phyloP scores from a whole-genome alignment of 2,797 vertebrate species.

The Lagorchestes hirsutus region DNA sequence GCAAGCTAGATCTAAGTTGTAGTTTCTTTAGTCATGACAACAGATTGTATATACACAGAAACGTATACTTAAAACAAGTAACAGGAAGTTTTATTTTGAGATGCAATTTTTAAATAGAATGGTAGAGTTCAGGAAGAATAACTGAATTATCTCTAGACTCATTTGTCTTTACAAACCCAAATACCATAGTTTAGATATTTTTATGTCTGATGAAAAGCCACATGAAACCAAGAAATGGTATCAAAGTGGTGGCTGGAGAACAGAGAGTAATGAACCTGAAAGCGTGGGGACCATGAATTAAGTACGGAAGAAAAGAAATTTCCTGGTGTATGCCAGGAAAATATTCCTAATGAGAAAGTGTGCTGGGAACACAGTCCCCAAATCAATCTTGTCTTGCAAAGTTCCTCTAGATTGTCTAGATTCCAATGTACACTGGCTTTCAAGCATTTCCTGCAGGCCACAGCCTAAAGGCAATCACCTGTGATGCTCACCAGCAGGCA shows the following conservation, averaged over 20 bases:
- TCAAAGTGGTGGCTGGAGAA: not conserved
- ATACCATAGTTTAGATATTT: not conserved
- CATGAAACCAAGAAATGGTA: not conserved
- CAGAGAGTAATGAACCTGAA: not conserved
- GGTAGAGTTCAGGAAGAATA: not conserved
- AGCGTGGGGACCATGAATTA: not conserved
- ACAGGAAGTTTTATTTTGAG: constrained; percentile 1
- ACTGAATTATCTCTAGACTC: not conserved
- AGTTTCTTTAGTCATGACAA: constrained; percentile 29
- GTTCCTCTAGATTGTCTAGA: not conserved
- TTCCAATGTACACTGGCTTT: not conserved
- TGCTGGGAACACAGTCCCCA: not conserved
- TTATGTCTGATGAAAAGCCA: not conserved
- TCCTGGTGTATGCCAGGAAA: not conserved
- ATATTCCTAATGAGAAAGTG: not conserved
- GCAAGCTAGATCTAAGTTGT: constrained; percentile 3
- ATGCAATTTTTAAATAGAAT: not conserved
- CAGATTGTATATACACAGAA: not conserved
- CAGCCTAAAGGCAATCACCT: not conserved
- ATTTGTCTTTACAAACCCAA: constrained; percentile 22
- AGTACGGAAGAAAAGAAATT: not conserved
- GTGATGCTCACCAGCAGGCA: not conserved
- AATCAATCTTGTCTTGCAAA: not conserved
- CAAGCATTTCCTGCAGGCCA: constrained; percentile 5
- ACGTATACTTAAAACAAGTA: not conserved